phyloP scores from a whole-genome alignment of 2,888 invertebrate species.

The Pammene fasciana region DNA sequence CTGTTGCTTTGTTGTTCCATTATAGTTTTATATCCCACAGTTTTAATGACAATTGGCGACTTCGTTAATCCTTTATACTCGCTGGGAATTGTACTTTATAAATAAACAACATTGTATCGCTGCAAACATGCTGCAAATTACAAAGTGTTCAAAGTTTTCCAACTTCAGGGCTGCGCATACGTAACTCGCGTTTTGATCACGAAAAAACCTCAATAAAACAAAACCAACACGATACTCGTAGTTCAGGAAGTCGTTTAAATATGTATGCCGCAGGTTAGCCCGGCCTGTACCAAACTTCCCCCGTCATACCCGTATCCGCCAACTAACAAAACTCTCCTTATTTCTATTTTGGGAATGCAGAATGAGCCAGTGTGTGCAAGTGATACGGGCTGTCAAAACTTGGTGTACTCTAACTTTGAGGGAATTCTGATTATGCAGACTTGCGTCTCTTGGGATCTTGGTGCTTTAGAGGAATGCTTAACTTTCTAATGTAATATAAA shows the following conservation, averaged over 20 bases:
- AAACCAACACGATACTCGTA: slow-evolving; percentile 23
- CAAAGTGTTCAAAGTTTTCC: slow-evolving; percentile 11
- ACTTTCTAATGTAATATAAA: slow-evolving; percentile 8
- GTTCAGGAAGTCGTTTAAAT: slow-evolving; percentile 41
- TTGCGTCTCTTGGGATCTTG: slow-evolving; percentile 47
- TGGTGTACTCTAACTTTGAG: slow-evolving; percentile 53
- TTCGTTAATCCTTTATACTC: slow-evolving; percentile 37
- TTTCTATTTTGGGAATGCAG: slow-evolving; percentile 69
- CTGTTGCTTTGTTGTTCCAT: slow-evolving; percentile 46
- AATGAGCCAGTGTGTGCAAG: slow-evolving; percentile 64
- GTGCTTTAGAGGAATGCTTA: slow-evolving; percentile 20
- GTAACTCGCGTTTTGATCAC: slow-evolving; percentile 24
- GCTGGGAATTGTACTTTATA: slow-evolving; percentile 18
- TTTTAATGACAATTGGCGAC: slow-evolving; percentile 39
- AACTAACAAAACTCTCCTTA: slow-evolving; percentile 57
- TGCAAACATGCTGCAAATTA: slow-evolving; percentile 2
- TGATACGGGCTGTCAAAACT: slow-evolving; percentile 65
- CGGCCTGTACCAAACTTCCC: slow-evolving; percentile 32
- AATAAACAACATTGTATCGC: slow-evolving; percentile 27
- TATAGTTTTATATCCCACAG: slow-evolving; percentile 41
- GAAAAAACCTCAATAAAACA: slow-evolving; percentile 35
- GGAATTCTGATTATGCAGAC: slow-evolving; percentile 58
- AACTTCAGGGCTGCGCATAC: slow-evolving; percentile 18
- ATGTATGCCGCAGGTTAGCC: slow-evolving; percentile 41
- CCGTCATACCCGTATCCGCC: slow-evolving; percentile 36